Conservation (phyloP, 2,113 vertebrate genomes). For the Lynx canadensis region DNA sequence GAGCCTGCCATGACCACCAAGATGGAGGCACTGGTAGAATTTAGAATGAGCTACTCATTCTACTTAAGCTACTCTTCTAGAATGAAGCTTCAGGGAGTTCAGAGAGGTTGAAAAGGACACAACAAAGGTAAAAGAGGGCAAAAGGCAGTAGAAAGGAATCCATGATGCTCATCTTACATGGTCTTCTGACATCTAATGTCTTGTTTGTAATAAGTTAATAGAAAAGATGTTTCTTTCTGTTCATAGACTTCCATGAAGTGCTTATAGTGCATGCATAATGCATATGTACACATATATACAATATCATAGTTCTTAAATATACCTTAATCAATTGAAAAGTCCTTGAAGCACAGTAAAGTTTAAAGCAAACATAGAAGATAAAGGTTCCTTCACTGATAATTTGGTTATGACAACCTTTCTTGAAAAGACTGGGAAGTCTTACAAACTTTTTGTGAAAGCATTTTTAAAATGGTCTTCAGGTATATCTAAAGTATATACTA, state of each 20-base stretch:
- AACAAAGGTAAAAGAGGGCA: not conserved
- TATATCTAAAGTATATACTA: not conserved
- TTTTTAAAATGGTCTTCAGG: not conserved
- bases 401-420: not conserved
- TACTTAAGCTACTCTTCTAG: not conserved
- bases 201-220: not conserved
- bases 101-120: not conserved
- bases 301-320: not conserved
- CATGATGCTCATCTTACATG: not conserved
- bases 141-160: not conserved
- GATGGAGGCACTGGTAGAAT: not conserved
- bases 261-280: not conserved
- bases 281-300: not conserved
- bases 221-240: not conserved
- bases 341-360: conserved; percentile 1
- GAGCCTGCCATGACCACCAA: not conserved
- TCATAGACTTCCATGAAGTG: not conserved
- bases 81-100: not conserved
- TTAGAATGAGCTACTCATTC: not conserved
- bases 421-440: not conserved
- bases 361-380: not conserved
- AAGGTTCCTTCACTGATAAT: not conserved
- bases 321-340: not conserved
- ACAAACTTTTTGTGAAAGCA: not conserved
- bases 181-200: not conserved